Conservation (phyloP, 2,888 invertebrate species). For the Tuberolachnus salignus region DNA sequence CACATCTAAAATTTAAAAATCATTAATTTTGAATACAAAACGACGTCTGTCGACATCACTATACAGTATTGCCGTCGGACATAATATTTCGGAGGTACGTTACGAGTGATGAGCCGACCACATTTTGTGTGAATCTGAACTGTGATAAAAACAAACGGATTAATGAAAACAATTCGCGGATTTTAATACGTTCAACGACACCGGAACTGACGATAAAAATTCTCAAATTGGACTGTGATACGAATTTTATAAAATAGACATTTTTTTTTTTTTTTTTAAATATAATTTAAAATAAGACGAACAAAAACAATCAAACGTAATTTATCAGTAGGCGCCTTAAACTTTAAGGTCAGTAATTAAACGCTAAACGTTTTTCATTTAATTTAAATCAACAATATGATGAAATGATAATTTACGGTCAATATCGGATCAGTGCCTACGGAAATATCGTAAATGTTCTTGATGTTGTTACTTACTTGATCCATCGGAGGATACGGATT, state of each 20-base stretch:
- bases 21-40: too few species aligned
- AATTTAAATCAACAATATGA: background rate
- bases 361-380: conserved; percentile 9
- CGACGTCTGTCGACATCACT: too few species aligned
- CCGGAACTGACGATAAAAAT: conserved; percentile 9
- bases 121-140: conserved; percentile 7
- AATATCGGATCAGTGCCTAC: background rate
- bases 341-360: background rate
- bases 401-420: background rate
- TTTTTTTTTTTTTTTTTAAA: conserved; percentile 11
- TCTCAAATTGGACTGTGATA: conserved; percentile 53
- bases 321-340: conserved; percentile 6
- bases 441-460: too few species aligned
- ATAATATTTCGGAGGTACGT: background rate
- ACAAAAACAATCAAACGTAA: conserved; percentile 39
- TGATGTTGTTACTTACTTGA: background rate
- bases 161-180: background rate
- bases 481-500: background rate
- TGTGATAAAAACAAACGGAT: conserved; percentile 27
- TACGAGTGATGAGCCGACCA: background rate
- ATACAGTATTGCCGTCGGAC: too few species aligned
- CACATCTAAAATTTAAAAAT: too few species aligned
- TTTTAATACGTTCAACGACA: conserved; percentile 3
- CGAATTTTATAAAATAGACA: conserved; percentile 39
- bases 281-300: conserved; percentile 13